Evolutionary conservation across 2,888 invertebrate species (phyloP).

Genomic region (Gortyna flavago): DNA sequence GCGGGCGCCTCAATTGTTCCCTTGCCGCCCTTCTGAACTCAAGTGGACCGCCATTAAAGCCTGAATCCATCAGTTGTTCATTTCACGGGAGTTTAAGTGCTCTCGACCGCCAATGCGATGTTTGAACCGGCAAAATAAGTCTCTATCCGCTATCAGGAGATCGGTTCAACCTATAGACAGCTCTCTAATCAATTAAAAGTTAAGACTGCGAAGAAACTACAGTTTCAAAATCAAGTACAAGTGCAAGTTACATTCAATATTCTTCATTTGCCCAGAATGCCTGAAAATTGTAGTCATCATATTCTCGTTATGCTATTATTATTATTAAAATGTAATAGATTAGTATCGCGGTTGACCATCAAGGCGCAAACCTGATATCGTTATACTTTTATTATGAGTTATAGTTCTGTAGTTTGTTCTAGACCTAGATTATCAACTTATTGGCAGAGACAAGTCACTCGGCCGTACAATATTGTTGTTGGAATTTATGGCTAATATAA

Average conservation of each 20-base stretch:
- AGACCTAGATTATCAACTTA: conserved; percentile 45
- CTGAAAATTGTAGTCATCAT: neutral
- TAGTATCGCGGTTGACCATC: conserved; percentile 16
- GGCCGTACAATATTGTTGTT: conserved; percentile 58
- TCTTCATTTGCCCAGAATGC: neutral
- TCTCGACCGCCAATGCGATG: conserved; percentile 61
- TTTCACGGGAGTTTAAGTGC: conserved; percentile 76
- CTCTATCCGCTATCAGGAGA: conserved; percentile 42
- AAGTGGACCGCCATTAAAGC: conserved; percentile 78
- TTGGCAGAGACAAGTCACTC: conserved; percentile 39
- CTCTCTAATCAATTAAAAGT: conserved; percentile 24
- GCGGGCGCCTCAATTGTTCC: conserved; percentile 74
- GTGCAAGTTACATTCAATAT: neutral
- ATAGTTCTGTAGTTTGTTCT: conserved; percentile 28
- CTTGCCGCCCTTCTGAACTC: conserved; percentile 74
- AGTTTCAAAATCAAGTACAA: conserved; percentile 3
- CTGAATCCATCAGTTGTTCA: conserved; percentile 77
- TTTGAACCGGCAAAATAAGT: conserved; percentile 66
- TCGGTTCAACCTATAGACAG: conserved; percentile 6
- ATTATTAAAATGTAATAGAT: conserved; percentile 12
- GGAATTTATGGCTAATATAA: conserved; percentile 77
- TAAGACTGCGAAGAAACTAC: neutral
- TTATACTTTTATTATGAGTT: conserved; percentile 32
- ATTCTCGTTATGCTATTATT: conserved; percentile 13
- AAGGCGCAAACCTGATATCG: conserved; percentile 55